Evolutionary conservation across 2,113 vertebrate species (phyloP).

Genomic region (Tyrannus savana): DNA sequence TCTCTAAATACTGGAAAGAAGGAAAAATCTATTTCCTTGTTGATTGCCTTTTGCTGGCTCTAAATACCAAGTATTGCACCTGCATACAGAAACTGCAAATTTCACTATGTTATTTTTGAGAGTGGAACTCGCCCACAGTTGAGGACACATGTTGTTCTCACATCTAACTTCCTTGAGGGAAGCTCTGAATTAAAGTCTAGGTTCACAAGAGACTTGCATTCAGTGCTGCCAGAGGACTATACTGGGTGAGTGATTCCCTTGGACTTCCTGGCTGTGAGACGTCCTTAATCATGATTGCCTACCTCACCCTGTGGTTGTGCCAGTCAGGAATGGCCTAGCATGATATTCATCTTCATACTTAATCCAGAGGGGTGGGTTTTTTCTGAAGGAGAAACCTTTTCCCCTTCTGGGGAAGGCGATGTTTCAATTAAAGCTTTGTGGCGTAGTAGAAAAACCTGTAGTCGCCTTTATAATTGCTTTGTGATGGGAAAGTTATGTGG

Average conservation of each 20-base stretch:
- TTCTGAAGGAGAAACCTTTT: too few relatives aligned
- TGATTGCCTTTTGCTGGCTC: neutral
- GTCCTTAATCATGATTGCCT: neutral
- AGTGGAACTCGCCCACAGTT: neutral
- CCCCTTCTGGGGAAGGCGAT: neutral
- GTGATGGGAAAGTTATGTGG: neutral
- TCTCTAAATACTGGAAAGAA: slow-evolving; percentile 17
- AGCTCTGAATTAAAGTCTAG: neutral
- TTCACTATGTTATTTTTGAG: fast-evolving
- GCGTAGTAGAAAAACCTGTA: neutral
- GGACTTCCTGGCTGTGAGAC: neutral
- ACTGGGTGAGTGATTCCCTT: neutral
- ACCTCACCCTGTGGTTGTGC: neutral
- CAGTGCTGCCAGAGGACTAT: neutral
- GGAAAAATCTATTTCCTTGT: neutral
- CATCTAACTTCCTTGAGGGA: neutral
- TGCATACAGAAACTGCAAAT: neutral
- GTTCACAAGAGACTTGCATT: neutral
- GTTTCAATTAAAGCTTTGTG: neutral
- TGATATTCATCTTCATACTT: neutral
- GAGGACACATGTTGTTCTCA: neutral
- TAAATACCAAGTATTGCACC: neutral
- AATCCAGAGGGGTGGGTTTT: neutral
- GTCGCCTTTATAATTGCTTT: neutral
- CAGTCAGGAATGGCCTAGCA: neutral